These are phyloP conservation scores for Pseudopleuronectes americanus DNA, from an alignment of 2,797 vertebrate species.

Conservation along the genomic window DNA sequence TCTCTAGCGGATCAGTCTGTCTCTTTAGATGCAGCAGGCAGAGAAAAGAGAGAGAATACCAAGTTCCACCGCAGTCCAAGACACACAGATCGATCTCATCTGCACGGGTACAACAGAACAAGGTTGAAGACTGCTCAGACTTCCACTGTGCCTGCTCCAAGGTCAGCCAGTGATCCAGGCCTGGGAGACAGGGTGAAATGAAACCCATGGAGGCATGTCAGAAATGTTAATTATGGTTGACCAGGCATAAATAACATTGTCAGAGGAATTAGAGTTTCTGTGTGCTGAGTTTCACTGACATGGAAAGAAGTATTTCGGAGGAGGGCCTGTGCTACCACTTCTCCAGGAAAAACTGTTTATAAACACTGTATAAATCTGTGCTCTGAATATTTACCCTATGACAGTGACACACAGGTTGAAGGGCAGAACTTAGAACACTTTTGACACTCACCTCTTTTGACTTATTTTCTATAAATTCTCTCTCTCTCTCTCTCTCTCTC, in stretches of 20 bases:
- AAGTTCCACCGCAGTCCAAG: conserved; percentile 10
- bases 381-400: conserved; percentile 36
- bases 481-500: neutral
- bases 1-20: conserved; percentile 23
- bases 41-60: conserved; percentile 6
- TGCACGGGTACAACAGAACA: conserved; percentile 3
- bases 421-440: conserved; percentile 40
- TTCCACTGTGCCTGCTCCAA: conserved; percentile 27
- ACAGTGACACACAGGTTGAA: conserved; percentile 19
- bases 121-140: conserved; percentile 13
- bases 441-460: conserved; percentile 18
- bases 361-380: conserved; percentile 39
- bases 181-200: conserved; percentile 55
- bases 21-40: conserved; percentile 17
- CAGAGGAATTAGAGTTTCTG: conserved; percentile 64
- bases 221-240: conserved; percentile 71
- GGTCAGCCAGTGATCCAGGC: conserved; percentile 41
- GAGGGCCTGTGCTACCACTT: conserved; percentile 15
- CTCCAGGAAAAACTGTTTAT: conserved; percentile 50
- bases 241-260: conserved; percentile 75
- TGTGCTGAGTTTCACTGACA: conserved; percentile 55
- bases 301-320: conserved; percentile 24
- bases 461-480: conserved; percentile 47
- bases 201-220: conserved; percentile 64
- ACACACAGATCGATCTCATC: conserved; percentile 4